Conservation (phyloP, 2,113 vertebrate genomes). For the Hippocampus abdominalis region DNA sequence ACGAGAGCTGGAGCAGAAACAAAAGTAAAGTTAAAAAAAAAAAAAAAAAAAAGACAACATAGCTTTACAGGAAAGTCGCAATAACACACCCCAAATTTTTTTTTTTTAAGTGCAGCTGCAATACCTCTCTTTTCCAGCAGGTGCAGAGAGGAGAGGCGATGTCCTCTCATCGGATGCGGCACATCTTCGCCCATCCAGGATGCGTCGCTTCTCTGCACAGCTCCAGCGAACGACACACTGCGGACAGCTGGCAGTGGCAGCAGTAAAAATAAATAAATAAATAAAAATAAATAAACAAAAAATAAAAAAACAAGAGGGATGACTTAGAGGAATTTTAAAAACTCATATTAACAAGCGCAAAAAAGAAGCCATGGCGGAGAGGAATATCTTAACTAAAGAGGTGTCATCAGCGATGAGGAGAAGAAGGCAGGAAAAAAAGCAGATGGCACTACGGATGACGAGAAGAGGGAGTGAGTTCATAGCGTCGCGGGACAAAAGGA, state of each 20-base stretch:
- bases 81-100: background rate
- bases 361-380: slow-evolving; percentile 19
- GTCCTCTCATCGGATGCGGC: slow-evolving; percentile 54
- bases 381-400: slow-evolving; percentile 26
- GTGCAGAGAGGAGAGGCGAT: slow-evolving; percentile 60
- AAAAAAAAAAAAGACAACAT: background rate
- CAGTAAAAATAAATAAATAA: background rate
- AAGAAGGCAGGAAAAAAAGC: slow-evolving; percentile 35
- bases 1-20: slow-evolving; percentile 78
- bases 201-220: slow-evolving; percentile 56
- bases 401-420: slow-evolving; percentile 47
- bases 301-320: slow-evolving; percentile 21
- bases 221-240: slow-evolving; percentile 78
- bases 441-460: slow-evolving; percentile 32
- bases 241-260: slow-evolving; percentile 70
- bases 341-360: slow-evolving; percentile 13
- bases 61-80: background rate
- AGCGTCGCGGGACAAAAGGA: background rate
- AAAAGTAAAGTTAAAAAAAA: background rate
- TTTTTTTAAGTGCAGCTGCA: background rate
- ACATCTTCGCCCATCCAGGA: slow-evolving; percentile 76
- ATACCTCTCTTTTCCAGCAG: slow-evolving; percentile 84
- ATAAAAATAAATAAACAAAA: background rate
- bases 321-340: slow-evolving; percentile 6
- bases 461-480: slow-evolving; percentile 22